Base-by-base conservation (phyloP, 2,113 vertebrate species). In the Atractosteus spatula region DNA sequence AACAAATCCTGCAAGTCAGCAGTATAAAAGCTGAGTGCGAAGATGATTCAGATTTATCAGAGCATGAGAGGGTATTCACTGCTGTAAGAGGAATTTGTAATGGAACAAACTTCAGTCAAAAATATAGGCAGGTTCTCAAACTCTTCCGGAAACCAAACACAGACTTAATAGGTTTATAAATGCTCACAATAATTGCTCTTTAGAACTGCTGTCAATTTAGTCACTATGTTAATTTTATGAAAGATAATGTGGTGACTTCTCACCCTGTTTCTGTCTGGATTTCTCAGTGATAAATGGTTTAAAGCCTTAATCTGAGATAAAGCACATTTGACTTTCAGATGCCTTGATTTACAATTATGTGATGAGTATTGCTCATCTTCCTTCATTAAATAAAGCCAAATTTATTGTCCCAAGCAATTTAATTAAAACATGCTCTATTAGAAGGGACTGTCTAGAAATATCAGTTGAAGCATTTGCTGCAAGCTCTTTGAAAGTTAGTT, bases 361-460 rank as follows among this genome's bases (percentile, higher is more conserved):
- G 70, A 77, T 29, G 29, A 29, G 29, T 29, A 29, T 67, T 65
- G 77, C 65, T 71, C 56, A 54, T 57, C 66, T 62, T 61, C 55
- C 56, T 47, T 70, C 66, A 75, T 73, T 75, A 74, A 56, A 11
- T 45, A 62, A 71, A 76, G 66, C 55, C 10, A 69, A 16, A 78
- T 16, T 64, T 10, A 42, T 41, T 65, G 76, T 64, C 72, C 63
- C 77, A 62, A 72, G 70, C 69, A 68, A 65, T 78, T 76, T 64
- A 51, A 76, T 77, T 69, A 47, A 77, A 47, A 6, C 44, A 41
- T 44, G 8, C 44, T 66, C 14, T 54, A 14, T 75, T 44, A 41
- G 3, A 70, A 16, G 5, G 11, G 16, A 43, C 54, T 4, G 11
- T 51, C 29, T 16, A 41, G 29, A n/a, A 17, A 62, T 41, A 47